A percentile compares a stretch with the other conserved stretches of the same genome.
Evolutionary conservation across 2,888 invertebrate genomes (phyloP).

Genomic region (Andrena marginata): DNA sequence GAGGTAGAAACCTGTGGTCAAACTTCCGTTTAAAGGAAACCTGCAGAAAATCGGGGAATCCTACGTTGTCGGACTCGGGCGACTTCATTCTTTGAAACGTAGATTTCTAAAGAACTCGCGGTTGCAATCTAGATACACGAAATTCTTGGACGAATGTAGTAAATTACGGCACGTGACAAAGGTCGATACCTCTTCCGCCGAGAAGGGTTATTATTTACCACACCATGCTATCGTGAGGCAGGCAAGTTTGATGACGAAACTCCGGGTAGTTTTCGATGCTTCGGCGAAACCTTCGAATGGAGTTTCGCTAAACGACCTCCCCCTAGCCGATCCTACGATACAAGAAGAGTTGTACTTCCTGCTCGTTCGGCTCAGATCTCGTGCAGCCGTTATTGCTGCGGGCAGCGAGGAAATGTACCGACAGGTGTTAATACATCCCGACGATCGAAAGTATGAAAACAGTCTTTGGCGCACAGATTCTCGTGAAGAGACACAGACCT

Average conservation of each 20-base stretch:
- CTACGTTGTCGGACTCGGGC: not conserved
- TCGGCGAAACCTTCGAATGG: slow-evolving; percentile 17
- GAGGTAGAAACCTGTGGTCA: slow-evolving; percentile 19
- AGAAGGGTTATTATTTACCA: slow-evolving; percentile 23
- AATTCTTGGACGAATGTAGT: slow-evolving; percentile 6
- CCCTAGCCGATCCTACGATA: slow-evolving; percentile 9
- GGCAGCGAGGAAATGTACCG: slow-evolving; percentile 29
- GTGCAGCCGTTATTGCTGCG: not conserved
- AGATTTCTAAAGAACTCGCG: not conserved
- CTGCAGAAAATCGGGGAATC: slow-evolving; percentile 6
- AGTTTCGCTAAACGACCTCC: slow-evolving; percentile 14
- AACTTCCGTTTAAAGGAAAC: slow-evolving; percentile 29
- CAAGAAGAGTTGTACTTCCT: slow-evolving; percentile 17
- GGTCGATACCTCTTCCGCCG: not conserved
- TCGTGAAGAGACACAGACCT: not conserved
- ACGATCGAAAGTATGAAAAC: not conserved
- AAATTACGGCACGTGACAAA: slow-evolving; percentile 24
- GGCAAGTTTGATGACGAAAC: slow-evolving; percentile 8
- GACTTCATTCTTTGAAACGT: slow-evolving; percentile 19
- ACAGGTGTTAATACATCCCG: slow-evolving; percentile 6
- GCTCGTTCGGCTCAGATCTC: not conserved
- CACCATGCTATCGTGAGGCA: slow-evolving; percentile 21
- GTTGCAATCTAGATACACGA: not conserved
- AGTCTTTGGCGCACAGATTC: not conserved
- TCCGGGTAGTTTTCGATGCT: slow-evolving; percentile 34